Evolutionary conservation across 35 echinoderm and acorn worm genomes (phyloP).

Genomic region (Nesometra sesokonis): DNA sequence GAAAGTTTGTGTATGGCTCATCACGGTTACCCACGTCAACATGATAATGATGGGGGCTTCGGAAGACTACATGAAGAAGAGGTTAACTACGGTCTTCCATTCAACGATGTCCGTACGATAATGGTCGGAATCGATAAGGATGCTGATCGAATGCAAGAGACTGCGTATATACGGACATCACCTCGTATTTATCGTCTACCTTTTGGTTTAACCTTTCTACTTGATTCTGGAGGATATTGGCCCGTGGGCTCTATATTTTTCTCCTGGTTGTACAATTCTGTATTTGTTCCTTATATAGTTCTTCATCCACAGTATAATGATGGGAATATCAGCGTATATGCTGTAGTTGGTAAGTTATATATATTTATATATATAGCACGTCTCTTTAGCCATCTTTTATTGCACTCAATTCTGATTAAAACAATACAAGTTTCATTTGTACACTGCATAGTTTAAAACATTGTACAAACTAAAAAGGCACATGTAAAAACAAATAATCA

Average conservation of each 20-base stretch:
- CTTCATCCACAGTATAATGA: slow-evolving; percentile 35
- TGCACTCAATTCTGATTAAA: too few species aligned
- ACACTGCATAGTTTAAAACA: too few species aligned
- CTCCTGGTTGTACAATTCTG: slow-evolving; percentile 36
- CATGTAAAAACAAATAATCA: too few species aligned
- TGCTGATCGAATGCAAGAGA: not conserved
- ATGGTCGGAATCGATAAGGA: not conserved
- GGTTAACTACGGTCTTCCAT: not conserved
- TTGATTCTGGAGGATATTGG: slow-evolving; percentile 18
- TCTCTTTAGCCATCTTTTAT: too few species aligned
- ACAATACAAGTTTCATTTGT: too few species aligned
- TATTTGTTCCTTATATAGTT: slow-evolving; percentile 31
- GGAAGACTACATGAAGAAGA: not conserved
- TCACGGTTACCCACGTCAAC: not conserved
- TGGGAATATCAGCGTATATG: not conserved
- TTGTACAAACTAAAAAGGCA: too few species aligned
- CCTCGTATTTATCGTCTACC: slow-evolving; percentile 26
- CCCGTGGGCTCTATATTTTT: slow-evolving; percentile 19
- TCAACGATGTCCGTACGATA: not conserved
- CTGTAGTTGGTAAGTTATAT: slow-evolving; percentile 26
- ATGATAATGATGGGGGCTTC: not conserved
- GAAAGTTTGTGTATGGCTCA: too few species aligned
- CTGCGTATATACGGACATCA: slow-evolving; percentile 18
- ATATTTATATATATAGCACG: too few species aligned
- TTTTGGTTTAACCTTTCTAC: slow-evolving; percentile 22